Conservation (phyloP, 37 sponge, comb jelly and placozoan genomes). For the Eunapius fragilis region DNA sequence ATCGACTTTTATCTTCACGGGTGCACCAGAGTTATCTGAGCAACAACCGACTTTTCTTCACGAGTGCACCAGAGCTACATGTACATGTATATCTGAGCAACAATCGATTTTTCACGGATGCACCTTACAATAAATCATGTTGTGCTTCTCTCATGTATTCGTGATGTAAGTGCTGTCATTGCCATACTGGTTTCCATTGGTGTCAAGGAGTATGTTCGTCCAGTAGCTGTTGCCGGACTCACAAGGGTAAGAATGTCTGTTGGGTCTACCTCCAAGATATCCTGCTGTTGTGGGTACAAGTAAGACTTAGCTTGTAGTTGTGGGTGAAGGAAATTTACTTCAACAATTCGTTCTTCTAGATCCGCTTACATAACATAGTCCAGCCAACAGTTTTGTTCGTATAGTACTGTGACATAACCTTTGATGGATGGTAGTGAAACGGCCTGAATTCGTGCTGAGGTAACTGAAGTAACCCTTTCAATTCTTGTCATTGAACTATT, state of each 20-base stretch:
- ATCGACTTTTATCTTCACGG: background rate
- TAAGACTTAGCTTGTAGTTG: conserved; percentile 38
- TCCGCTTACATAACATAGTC: background rate
- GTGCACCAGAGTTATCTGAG: background rate
- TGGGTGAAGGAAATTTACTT: conserved; percentile 34
- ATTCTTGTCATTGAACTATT: background rate
- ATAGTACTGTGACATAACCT: background rate
- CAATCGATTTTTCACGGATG: too few relatives aligned
- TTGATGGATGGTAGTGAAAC: background rate
- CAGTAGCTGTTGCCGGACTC: conserved; percentile 29
- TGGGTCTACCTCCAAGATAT: conserved; percentile 7
- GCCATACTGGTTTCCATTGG: background rate
- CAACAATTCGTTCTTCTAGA: background rate
- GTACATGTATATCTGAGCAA: too few relatives aligned
- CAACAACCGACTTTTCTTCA: background rate
- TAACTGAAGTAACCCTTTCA: background rate
- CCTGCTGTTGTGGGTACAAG: conserved; percentile 14
- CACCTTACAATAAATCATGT: background rate
- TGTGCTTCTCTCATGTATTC: background rate
- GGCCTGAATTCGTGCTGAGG: background rate
- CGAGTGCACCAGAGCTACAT: background rate
- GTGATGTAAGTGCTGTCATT: background rate
- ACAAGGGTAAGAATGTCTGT: conserved; percentile 1
- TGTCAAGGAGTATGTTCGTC: conserved; percentile 9
- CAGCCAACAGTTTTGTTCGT: background rate